These are phyloP conservation scores for Micromesistius poutassou DNA, from an alignment of 2,797 vertebrate species.

Conservation along the genomic window DNA sequence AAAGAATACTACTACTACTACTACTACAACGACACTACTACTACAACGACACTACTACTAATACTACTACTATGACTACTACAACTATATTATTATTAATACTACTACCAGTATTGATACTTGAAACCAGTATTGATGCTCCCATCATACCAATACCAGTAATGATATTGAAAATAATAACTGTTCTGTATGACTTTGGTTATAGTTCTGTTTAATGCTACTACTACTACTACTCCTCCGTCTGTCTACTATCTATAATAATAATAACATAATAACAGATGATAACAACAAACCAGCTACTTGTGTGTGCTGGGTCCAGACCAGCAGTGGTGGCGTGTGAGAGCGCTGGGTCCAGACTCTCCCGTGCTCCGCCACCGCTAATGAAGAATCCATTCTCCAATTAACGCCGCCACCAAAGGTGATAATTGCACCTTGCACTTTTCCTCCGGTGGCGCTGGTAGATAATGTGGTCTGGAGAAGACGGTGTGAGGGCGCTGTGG, in stretches of 20 bases:
- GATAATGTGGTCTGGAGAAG: background rate
- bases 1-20: too few species aligned
- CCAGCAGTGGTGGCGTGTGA: background rate
- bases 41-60: too few species aligned
- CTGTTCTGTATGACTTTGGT: too few species aligned
- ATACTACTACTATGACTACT: background rate
- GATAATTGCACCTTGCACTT: slow-evolving; percentile 43
- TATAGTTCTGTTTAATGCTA: background rate
- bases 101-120: background rate
- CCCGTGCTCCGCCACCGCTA: background rate
- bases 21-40: too few species aligned
- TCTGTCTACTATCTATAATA: too few species aligned
- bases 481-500: slow-evolving; percentile 4
- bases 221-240: too few species aligned
- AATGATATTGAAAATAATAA: background rate
- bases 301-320: slow-evolving; percentile 8
- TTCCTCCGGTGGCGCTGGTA: background rate
- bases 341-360: background rate
- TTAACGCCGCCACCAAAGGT: slow-evolving; percentile 33
- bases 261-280: too few species aligned
- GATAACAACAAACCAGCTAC: too few species aligned
- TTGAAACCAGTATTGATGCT: background rate
- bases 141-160: background rate
- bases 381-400: slow-evolving; percentile 15
- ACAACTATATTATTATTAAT: background rate